Percentiles rank a stretch among this genome's conserved stretches.
Conservation (phyloP, 2,113 vertebrate genomes). For the Ginglymostoma cirratum region DNA sequence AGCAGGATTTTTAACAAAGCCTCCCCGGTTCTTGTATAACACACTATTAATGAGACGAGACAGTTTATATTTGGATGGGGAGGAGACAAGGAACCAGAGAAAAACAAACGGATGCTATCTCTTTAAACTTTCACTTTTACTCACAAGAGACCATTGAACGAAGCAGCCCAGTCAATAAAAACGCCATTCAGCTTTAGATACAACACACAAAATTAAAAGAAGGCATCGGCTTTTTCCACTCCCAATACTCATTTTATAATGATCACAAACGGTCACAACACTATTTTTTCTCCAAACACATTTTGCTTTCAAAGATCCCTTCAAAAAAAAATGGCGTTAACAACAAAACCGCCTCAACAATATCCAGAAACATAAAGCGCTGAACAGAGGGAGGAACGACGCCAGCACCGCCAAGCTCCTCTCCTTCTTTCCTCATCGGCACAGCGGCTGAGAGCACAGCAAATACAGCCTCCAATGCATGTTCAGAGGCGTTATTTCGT, state of each 20-base stretch:
- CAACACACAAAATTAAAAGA: not conserved
- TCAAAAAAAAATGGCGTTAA: constrained; percentile 26
- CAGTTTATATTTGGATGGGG: not conserved
- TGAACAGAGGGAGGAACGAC: not conserved
- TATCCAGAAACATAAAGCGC: not conserved
- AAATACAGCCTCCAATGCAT: not conserved
- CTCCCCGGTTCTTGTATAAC: not conserved
- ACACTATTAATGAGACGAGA: not conserved
- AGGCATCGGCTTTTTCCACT: not conserved
- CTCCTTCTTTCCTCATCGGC: not conserved
- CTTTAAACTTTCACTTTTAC: constrained; percentile 23
- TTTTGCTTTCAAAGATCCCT: not conserved
- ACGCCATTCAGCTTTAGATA: no score
- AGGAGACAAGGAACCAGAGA: not conserved
- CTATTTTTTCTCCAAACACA: not conserved
- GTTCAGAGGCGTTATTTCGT: not conserved
- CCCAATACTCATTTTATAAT: not conserved
- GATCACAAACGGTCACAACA: no score
- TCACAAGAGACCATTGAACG: not conserved
- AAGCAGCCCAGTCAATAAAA: not conserved
- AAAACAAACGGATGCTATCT: not conserved
- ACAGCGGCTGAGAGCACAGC: not conserved
- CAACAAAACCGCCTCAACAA: constrained; percentile 22
- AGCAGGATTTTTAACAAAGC: not conserved
- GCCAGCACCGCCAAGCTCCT: not conserved